These are phyloP conservation scores for Hypanus sabinus DNA, from an alignment of 2,113 vertebrate species.

Conservation along the genomic window DNA sequence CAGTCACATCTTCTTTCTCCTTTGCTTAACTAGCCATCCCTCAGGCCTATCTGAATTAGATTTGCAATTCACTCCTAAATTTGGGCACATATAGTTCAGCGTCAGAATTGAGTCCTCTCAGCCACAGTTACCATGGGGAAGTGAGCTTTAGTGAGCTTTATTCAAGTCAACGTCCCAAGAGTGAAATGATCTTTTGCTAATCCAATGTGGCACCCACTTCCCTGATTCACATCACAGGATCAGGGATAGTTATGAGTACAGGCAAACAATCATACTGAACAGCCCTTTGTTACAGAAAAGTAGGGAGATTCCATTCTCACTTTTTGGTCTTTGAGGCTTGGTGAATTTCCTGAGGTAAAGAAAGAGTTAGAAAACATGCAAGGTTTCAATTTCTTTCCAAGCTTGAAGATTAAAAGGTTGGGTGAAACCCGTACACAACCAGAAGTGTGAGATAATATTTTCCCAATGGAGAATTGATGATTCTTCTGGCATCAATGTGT, in stretches of 20 bases:
- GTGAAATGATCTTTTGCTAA: background rate
- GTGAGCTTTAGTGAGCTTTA: background rate
- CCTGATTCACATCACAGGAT: background rate
- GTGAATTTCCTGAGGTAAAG: background rate
- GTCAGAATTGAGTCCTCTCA: background rate
- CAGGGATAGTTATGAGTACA: background rate
- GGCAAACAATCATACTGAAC: background rate
- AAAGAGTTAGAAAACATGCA: background rate
- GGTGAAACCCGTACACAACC: background rate
- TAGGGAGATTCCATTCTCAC: background rate
- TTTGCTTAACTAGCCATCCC: constrained; percentile 15
- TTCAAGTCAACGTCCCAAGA: background rate
- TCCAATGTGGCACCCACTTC: background rate
- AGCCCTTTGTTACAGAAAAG: background rate
- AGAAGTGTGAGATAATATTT: background rate
- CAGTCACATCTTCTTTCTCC: background rate
- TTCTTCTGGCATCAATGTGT: background rate
- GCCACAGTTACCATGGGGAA: background rate
- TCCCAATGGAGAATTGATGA: background rate
- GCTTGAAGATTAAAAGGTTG: background rate
- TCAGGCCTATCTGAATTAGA: constrained; percentile 8
- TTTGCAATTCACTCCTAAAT: background rate
- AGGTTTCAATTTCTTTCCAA: background rate
- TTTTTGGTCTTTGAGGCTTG: background rate
- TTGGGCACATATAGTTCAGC: background rate